Evolutionary conservation across 1,140 invertebrate genomes (phyloP), one percentile per base, ranked within the genome.

Genomic region (Ceratoteleas bidentatus): DNA sequence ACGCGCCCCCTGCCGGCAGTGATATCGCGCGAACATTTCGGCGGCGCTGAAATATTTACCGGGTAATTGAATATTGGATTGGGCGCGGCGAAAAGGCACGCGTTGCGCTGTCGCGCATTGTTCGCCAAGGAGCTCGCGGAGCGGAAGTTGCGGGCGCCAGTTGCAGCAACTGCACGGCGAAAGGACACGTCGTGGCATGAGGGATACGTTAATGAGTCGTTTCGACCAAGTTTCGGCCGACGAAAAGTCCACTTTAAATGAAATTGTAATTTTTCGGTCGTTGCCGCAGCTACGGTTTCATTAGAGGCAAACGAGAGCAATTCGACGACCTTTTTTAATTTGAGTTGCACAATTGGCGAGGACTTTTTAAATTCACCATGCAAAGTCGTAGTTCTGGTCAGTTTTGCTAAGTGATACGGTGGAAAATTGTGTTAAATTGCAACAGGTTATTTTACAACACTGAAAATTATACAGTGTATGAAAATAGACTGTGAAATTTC

Each of bases 51-150:
- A 72, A 52, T 72, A 54, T 61, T 72, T 62, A 72, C 54, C 58
- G 58, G 57, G 64, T 73, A 73, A 73, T 73, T 73, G 69, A 73
- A 64, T 73, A 73, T 73, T 64, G 50, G 36, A 70, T 70, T 43
- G 47, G 61, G 43, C 9, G 40, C 14, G 15, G 16, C 8, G 38
- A 32, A 56, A 43, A n/a, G 13, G 4, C 15, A 15, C 8, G 49
- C 60, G 58, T 61, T 45, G 56, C 53, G 69, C 69, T 72, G 53
- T 56, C 32, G n/a, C 7, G 7, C 69, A 62, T 62, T 72, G 69
- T 72, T 72, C 69, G 69, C 15, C 62, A 72, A 72, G 69, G 47
- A 62, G 69, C 69, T 70, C 58, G 54, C 33, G 10, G 38, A 14
- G 15, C n/a, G 69, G 58, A 60, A 72, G 53, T 62, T 38, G 36